These are phyloP conservation scores for Trochalopteron elliotii DNA, from an alignment of 2,113 vertebrate species.

Conservation along the genomic window DNA sequence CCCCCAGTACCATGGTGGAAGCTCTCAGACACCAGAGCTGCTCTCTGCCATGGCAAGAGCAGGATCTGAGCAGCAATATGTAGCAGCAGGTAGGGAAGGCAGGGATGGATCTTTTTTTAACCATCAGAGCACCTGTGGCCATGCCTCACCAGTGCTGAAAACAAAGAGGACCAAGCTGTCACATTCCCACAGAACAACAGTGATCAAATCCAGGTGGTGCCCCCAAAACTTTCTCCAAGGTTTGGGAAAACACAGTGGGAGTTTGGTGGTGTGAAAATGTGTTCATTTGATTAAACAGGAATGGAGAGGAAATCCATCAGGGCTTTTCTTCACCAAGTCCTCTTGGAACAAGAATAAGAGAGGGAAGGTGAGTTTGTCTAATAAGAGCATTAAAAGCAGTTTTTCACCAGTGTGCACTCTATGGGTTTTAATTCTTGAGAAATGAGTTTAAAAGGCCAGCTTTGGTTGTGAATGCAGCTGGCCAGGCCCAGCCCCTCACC, in stretches of 20 bases:
- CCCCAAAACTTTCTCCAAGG: background rate
- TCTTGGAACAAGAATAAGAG: background rate
- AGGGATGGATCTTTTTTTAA: background rate
- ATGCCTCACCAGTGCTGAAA: background rate
- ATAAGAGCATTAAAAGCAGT: background rate
- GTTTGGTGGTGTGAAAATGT: background rate
- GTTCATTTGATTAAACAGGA: background rate
- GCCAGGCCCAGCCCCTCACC: background rate
- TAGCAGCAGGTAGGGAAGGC: accelerated
- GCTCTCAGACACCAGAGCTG: accelerated
- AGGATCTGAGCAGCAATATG: accelerated
- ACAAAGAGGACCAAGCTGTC: background rate
- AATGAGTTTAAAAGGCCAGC: background rate
- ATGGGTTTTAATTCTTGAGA: background rate
- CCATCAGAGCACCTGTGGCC: background rate
- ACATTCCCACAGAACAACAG: background rate
- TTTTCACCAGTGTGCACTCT: background rate
- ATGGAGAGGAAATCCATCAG: background rate
- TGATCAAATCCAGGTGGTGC: background rate
- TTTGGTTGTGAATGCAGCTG: background rate
- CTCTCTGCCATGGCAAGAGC: background rate
- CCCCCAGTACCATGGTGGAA: accelerated
- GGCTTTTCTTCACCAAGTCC: background rate
- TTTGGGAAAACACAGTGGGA: background rate
- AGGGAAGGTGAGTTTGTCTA: background rate